These are phyloP conservation scores for Accipiter cooperii DNA, from an alignment of 2,113 vertebrate genomes.

Conservation along the genomic window DNA sequence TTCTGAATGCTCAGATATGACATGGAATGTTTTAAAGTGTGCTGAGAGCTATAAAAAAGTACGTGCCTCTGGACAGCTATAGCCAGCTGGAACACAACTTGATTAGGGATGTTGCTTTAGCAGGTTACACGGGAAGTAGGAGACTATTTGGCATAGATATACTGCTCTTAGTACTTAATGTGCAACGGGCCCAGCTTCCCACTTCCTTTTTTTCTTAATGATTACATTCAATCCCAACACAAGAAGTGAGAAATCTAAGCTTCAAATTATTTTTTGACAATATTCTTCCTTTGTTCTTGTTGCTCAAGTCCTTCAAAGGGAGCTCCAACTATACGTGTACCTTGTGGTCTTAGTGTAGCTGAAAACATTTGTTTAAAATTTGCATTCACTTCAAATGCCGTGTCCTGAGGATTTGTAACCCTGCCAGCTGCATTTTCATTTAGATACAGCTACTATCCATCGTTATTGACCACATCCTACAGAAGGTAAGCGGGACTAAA, in stretches of 20 bases:
- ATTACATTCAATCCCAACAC: neutral
- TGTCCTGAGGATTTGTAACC: neutral
- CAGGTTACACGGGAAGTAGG: neutral
- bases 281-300: neutral
- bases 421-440: neutral
- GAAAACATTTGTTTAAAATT: neutral
- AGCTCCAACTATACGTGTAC: accelerated
- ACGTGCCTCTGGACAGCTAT: neutral
- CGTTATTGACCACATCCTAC: neutral
- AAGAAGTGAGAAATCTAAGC: neutral
- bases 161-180: neutral
- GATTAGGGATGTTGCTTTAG: neutral
- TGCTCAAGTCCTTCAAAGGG: neutral
- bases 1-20: neutral
- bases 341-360: neutral
- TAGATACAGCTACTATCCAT: neutral
- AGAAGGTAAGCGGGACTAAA: neutral
- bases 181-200: neutral
- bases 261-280: neutral
- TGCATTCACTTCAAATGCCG: neutral
- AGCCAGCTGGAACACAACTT: neutral
- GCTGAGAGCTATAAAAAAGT: neutral
- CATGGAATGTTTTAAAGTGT: neutral
- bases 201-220: neutral
- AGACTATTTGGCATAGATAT: neutral